Evolutionary conservation across 2,797 vertebrate species (phyloP), one percentile per base, ranked within the genome.

Genomic region (Diplodus puntazzo): DNA sequence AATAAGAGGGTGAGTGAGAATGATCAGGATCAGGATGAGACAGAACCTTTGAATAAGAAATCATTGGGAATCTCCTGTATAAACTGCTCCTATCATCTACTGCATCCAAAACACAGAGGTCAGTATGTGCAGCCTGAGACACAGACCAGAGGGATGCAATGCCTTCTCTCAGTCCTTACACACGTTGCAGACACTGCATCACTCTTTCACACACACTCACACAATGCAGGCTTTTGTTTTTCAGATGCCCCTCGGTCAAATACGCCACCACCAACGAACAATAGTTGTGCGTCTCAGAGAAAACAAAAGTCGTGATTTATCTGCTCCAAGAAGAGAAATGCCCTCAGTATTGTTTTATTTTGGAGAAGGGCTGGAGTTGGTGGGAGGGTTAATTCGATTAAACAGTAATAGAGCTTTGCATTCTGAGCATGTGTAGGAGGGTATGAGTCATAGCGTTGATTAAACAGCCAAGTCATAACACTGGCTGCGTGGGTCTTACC

Each of bases 401-500:
- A 68, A 77, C 13, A 2, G n/a, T 61, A 75, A 64, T 54, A 39
- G 17, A 72, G 55, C 55, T 81, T 81, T 17, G 68, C 20, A 11
- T 74, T 74, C 57, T 27, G 61, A 71, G 49, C 30, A 18, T 59
- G 68, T 53, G 76, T 60, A 42, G 70, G 84, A 83, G 66, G 63
- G 74, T 27, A 30, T 81, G 86, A 91, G 80, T 91, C 87, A 79
- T 17, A 49, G 73, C 2, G 1, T 43, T 5, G 3, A 42, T 42
- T 43, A 61, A 81, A 74, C 21, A 74, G 79, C 77, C 16, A 39
- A 77, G 73, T 84, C 81, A 75, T n/a, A 62, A 75, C 43, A 63
- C 43, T 46, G 58, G 55, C 73, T 83, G 64, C 17, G 25, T 61
- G 39, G 45, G 73, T 84, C 96, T 96, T 89, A 99, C 98, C 98